Evolutionary conservation across 1,140 invertebrate species (phyloP), one percentile per base, ranked within the genome.

Genomic region (Trigoniulus corallinus): DNA sequence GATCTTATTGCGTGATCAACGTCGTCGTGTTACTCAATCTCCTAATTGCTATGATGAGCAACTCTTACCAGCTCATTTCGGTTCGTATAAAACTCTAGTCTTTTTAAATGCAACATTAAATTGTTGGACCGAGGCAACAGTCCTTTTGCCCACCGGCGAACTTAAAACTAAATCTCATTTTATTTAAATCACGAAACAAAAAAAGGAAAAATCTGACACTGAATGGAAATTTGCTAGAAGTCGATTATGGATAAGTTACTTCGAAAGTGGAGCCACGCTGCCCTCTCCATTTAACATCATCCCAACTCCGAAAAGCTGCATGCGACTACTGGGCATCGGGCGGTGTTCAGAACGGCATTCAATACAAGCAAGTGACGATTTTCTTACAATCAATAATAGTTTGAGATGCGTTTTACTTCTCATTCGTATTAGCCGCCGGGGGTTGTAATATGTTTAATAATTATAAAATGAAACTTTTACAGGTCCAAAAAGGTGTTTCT

Each of bases 31-130:
- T 94, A 1, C 74, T 93, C 29, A 94, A 94, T 68, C 86, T 93
- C 78, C 76, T 94, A 3, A 93, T 94, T 64, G 89, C 89, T 58
- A 94, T 93, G 88, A 93, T 94, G 87, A 88, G 84, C 29, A 92
- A 88, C 65, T 93, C 88, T 0, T 93, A 91, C 66, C 83, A 89
- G 68, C 83, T 84, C 27, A 94, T 93, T 58, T 88, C 83, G 55
- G 85, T 88, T 70, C 74, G 75, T 69, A n/a, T 41, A 42, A n/a
- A 51, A 1, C 20, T 23, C 23, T 22, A 54, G 53, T n/a, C n/a
- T n/a, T n/a, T n/a, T n/a, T n/a, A n/a, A n/a, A n/a, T n/a, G n/a
- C n/a, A n/a, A n/a, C n/a, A n/a, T n/a, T n/a, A 15, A 12, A 49
- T 18, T 55, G 53, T 24, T 25, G 43, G 4, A 48, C 29, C n/a